Evolutionary conservation across 2,888 invertebrate species (phyloP).

Genomic region (Limnephilus rhombicus): DNA sequence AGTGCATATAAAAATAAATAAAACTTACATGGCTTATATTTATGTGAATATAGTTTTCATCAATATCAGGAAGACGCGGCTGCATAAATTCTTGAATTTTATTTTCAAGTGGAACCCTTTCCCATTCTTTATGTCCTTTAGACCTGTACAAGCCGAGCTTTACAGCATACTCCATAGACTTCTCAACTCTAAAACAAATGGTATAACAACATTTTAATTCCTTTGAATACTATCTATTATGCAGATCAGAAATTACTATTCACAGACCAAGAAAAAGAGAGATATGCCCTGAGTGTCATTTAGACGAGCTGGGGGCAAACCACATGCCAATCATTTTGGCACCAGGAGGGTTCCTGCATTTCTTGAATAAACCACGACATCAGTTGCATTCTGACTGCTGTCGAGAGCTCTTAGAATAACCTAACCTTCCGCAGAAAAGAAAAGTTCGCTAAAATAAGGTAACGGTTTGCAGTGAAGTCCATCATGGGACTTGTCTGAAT

Average conservation of each 20-base stretch:
- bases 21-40: slow-evolving; percentile 78
- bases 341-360: too few species aligned
- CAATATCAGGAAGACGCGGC: slow-evolving; percentile 79
- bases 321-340: too few species aligned
- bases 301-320: too few species aligned
- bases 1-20: slow-evolving; percentile 4
- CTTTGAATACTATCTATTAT: background rate
- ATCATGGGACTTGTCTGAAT: too few species aligned
- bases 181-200: slow-evolving; percentile 72
- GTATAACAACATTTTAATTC: background rate
- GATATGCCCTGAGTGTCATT: too few species aligned
- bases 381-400: too few species aligned
- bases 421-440: too few species aligned
- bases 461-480: too few species aligned
- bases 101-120: background rate
- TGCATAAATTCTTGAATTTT: slow-evolving; percentile 69
- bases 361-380: too few species aligned
- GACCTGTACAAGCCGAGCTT: slow-evolving; percentile 68
- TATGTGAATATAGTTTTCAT: slow-evolving; percentile 78
- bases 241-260: background rate
- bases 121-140: slow-evolving; percentile 11
- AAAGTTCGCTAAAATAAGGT: too few species aligned
- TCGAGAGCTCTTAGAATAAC: too few species aligned
- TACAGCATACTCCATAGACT: slow-evolving; percentile 75
- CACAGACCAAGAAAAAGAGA: background rate